Evolutionary conservation across 1,140 invertebrate species (phyloP).

Genomic region (Pinna nobilis): DNA sequence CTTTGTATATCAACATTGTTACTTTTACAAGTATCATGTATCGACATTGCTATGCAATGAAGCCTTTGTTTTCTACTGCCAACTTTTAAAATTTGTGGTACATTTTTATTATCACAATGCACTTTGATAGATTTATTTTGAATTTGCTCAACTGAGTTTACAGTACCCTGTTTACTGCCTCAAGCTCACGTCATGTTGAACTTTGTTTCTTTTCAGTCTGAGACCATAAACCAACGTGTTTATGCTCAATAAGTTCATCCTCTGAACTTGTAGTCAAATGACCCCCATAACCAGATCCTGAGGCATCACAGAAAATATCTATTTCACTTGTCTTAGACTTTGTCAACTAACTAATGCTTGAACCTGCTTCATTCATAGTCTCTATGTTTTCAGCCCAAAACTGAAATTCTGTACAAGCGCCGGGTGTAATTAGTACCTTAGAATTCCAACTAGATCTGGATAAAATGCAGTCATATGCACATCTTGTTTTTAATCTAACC

Average conservation of each 20-base stretch:
- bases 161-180: slow-evolving; percentile 20
- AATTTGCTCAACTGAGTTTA: not conserved
- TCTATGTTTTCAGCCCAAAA: not conserved
- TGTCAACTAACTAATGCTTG: not conserved
- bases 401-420: not conserved
- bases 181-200: slow-evolving; percentile 14
- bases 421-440: not conserved
- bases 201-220: slow-evolving; percentile 3
- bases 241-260: not conserved
- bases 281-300: not conserved
- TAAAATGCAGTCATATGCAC: not conserved
- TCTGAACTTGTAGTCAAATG: not conserved
- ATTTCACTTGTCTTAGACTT: not conserved
- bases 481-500: slow-evolving; percentile 15
- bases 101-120: slow-evolving; percentile 27
- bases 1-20: not conserved
- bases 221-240: slow-evolving; percentile 1
- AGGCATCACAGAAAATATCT: slow-evolving; percentile 8
- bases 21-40: no score
- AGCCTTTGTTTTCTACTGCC: slow-evolving; percentile 13
- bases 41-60: not conserved
- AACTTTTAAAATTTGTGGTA: slow-evolving; percentile 22
- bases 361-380: not conserved
- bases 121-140: slow-evolving; percentile 3
- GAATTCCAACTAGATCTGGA: slow-evolving; percentile 16